These are phyloP conservation scores for Aldrovandia affinis DNA, from an alignment of 2,797 vertebrate species.

Conservation along the genomic window DNA sequence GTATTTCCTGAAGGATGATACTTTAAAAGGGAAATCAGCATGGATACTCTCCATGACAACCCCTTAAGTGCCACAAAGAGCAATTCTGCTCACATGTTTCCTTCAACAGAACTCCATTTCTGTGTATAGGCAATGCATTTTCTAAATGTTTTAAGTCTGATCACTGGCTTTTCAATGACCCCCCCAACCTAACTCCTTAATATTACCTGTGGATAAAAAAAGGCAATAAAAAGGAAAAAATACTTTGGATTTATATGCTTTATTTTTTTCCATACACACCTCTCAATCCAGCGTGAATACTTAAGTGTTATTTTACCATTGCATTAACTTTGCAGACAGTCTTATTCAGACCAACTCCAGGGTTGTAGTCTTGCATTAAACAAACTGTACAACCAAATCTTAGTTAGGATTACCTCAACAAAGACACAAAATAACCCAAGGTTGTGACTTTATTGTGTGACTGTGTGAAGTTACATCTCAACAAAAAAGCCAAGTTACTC, in stretches of 20 bases:
- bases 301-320: no score
- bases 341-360: no score
- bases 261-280: neutral
- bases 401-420: no score
- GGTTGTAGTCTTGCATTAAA: no score
- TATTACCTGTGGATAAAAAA: constrained; percentile 2
- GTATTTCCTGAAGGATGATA: neutral
- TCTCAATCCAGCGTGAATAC: neutral
- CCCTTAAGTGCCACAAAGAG: neutral
- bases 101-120: neutral
- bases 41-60: neutral
- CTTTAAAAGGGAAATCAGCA: neutral
- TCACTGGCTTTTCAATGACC: constrained; percentile 19
- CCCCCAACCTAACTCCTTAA: neutral
- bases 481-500: no score
- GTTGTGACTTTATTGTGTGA: no score
- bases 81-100: constrained; percentile 11
- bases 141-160: constrained; percentile 17
- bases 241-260: constrained; percentile 20
- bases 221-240: constrained; percentile 6
- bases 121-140: neutral
- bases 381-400: no score
- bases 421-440: no score
- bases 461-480: no score
- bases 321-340: no score